Percentiles rank a stretch among this genome's conserved stretches.
These are phyloP conservation scores for Mactromeris polynyma DNA, from an alignment of 2,888 invertebrate genomes.

Conservation along the genomic window DNA sequence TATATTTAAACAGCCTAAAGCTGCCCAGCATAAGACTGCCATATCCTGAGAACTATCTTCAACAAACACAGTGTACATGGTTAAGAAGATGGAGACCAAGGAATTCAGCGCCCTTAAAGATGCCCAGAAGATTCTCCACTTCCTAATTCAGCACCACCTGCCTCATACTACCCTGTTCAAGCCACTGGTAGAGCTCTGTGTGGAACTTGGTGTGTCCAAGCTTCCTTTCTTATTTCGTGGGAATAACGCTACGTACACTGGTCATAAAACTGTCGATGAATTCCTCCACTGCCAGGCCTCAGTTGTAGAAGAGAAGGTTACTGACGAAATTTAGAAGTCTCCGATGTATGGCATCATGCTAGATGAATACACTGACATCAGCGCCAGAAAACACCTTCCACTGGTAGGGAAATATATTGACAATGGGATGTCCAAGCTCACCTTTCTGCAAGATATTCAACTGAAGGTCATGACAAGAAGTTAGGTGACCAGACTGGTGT, in stretches of 20 bases:
- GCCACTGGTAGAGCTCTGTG: constrained; percentile 50
- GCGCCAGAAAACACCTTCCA: constrained; percentile 36
- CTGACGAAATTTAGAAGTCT: constrained; percentile 8
- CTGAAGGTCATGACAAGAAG: constrained; percentile 51
- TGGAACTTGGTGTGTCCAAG: constrained; percentile 47
- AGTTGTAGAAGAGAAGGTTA: constrained; percentile 29
- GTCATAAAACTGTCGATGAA: constrained; percentile 34
- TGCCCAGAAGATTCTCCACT: constrained; percentile 49
- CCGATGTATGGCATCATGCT: constrained; percentile 45
- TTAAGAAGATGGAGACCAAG: neutral
- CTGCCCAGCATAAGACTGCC: no score
- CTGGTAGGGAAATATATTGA: constrained; percentile 43
- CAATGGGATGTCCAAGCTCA: constrained; percentile 22
- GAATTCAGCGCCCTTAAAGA: constrained; percentile 43
- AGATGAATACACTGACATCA: constrained; percentile 53
- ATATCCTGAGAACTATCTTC: no score
- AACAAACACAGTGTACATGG: no score
- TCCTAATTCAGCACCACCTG: constrained; percentile 46
- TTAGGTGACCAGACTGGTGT: constrained; percentile 32
- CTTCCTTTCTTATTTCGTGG: constrained; percentile 32
- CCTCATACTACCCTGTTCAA: constrained; percentile 41
- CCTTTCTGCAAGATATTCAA: constrained; percentile 57
- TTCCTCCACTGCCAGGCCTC: constrained; percentile 52
- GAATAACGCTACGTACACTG: constrained; percentile 54
- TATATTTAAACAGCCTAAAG: no score